Evolutionary conservation across 2,888 invertebrate genomes (phyloP).

Genomic region (Trypoxylon attenuatum): DNA sequence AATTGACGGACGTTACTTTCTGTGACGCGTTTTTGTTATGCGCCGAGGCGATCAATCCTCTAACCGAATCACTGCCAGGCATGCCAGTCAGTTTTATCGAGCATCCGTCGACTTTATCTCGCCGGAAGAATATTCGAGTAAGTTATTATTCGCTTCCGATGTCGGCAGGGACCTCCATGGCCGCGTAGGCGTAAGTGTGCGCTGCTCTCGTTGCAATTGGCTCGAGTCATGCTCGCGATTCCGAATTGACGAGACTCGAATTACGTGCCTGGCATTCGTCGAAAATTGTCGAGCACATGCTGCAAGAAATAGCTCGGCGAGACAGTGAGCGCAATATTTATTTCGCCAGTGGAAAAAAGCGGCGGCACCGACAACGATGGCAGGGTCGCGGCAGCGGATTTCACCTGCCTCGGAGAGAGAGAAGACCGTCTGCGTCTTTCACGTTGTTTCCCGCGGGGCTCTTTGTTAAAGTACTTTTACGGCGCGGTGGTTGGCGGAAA

Average conservation of each 20-base stretch:
- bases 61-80: constrained; percentile 12
- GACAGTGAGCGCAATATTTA: constrained; percentile 25
- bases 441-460: constrained; percentile 5
- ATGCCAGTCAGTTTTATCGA: not conserved
- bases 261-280: not conserved
- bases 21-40: constrained; percentile 22
- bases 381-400: constrained; percentile 8
- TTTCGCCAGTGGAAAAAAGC: constrained; percentile 21
- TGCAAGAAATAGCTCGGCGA: not conserved
- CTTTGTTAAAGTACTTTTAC: constrained; percentile 29
- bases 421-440: constrained; percentile 11
- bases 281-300: not conserved
- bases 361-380: too few relatives aligned
- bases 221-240: not conserved
- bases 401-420: too few relatives aligned
- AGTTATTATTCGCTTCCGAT: constrained; percentile 7
- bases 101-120: not conserved
- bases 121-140: not conserved
- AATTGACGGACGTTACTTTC: constrained; percentile 23
- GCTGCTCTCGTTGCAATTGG: not conserved
- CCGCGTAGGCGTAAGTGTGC: not conserved
- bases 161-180: too few relatives aligned
- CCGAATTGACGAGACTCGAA: not conserved
- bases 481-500: not conserved
- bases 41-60: constrained; percentile 28